Conservation (phyloP, 2,797 vertebrate genomes). For the Tangara arthus region DNA sequence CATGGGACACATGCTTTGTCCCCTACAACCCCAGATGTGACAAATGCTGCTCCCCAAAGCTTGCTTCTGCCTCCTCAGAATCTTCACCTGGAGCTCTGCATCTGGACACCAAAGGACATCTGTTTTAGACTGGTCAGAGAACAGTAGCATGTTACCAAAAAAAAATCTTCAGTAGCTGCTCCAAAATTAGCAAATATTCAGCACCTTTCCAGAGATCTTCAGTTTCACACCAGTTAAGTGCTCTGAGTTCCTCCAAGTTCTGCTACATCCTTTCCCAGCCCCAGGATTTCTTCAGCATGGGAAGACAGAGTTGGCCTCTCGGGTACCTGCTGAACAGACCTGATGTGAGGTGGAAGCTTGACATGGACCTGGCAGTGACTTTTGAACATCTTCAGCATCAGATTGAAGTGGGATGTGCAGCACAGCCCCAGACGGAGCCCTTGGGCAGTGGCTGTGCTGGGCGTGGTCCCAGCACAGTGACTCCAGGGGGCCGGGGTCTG, state of each 20-base stretch:
- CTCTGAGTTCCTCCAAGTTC: background rate
- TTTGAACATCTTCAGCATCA: background rate
- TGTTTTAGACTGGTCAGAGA: background rate
- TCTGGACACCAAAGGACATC: background rate
- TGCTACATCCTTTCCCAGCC: background rate
- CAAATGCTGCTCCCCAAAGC: background rate
- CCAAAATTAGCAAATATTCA: background rate
- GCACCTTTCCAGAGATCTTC: background rate
- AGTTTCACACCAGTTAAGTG: background rate
- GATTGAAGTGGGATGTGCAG: background rate
- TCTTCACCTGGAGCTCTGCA: background rate
- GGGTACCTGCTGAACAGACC: background rate
- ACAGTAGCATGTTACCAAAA: background rate
- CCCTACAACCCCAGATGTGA: background rate
- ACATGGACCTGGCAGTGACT: background rate
- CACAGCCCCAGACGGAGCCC: background rate
- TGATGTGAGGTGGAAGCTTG: background rate
- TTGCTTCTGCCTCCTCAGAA: background rate
- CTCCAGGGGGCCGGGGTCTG: background rate
- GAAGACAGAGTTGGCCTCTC: background rate
- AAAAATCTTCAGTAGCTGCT: background rate
- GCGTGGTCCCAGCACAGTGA: fast-evolving
- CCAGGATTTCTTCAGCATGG: background rate
- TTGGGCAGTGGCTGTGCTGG: background rate
- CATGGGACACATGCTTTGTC: background rate